These are phyloP conservation scores for Cephonodes hylas DNA, from an alignment of 2,888 invertebrate genomes.

Conservation along the genomic window DNA sequence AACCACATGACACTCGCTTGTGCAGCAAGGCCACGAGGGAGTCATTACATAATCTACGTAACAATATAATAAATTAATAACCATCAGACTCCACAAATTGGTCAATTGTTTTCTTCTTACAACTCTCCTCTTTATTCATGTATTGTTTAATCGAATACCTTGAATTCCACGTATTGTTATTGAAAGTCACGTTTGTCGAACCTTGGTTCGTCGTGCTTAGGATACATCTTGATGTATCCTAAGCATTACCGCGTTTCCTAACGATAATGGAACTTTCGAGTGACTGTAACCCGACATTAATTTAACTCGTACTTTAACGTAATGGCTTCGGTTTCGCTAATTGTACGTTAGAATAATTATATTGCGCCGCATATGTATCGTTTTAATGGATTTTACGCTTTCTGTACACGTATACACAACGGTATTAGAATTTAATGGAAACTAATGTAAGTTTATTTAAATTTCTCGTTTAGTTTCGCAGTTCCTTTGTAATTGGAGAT, in stretches of 20 bases:
- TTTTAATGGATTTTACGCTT: conserved; percentile 63
- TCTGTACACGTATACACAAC: conserved; percentile 4
- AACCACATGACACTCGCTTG: too few relatives aligned
- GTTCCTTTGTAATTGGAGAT: not conserved
- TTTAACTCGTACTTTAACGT: conserved; percentile 73
- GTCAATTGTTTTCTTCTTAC: too few relatives aligned
- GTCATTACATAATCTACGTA: too few relatives aligned
- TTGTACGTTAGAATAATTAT: conserved; percentile 77
- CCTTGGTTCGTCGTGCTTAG: too few relatives aligned
- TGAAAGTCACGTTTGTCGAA: conserved; percentile 14
- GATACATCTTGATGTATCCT: conserved; percentile 62
- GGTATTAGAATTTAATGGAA: not conserved
- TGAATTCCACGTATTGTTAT: not conserved
- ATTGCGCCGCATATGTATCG: conserved; percentile 63
- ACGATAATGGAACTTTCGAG: conserved; percentile 80
- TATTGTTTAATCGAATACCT: too few relatives aligned
- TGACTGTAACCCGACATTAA: conserved; percentile 78
- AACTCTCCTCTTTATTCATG: too few relatives aligned
- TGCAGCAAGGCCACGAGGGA: too few relatives aligned
- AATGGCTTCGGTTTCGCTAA: conserved; percentile 79
- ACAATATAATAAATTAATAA: too few relatives aligned
- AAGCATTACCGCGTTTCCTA: conserved; percentile 67
- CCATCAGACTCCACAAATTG: too few relatives aligned
- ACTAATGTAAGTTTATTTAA: conserved; percentile 2
- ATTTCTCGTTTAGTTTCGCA: not conserved